A percentile compares a stretch with the other conserved stretches of the same genome.
Conservation (phyloP, 2,113 vertebrate species). For the Zosterops pallidus region DNA sequence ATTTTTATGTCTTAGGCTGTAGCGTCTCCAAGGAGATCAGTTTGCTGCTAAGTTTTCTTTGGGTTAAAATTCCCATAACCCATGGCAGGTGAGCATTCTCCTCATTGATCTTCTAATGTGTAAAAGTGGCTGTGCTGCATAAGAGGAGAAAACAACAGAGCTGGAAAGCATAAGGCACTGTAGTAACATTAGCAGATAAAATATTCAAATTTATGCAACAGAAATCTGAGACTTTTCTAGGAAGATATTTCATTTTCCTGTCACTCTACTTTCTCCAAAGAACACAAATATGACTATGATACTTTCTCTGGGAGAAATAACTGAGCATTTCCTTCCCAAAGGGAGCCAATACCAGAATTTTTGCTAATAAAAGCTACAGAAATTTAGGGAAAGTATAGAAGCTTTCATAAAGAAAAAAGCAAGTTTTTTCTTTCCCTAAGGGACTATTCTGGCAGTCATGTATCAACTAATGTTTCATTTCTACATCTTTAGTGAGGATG, state of each 20-base stretch:
- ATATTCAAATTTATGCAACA: slow-evolving; percentile 35
- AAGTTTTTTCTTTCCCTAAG: background rate
- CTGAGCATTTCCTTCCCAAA: background rate
- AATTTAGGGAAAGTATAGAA: background rate
- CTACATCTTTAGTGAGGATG: background rate
- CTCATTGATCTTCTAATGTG: background rate
- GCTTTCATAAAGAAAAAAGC: background rate
- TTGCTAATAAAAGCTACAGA: slow-evolving; percentile 15
- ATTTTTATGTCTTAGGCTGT: background rate
- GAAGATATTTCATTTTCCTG: slow-evolving; percentile 4
- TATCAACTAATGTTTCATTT: background rate
- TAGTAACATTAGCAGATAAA: slow-evolving; percentile 40
- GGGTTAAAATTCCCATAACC: background rate
- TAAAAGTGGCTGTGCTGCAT: background rate
- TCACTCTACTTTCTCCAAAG: background rate
- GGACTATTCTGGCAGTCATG: background rate
- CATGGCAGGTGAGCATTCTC: background rate
- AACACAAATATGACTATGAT: background rate
- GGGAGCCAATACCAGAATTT: background rate
- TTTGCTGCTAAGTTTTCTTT: background rate
- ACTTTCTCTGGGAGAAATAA: slow-evolving; percentile 9
- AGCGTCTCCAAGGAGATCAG: background rate
- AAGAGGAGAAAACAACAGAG: background rate
- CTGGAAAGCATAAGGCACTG: background rate
- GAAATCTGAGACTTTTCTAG: background rate